Conservation (phyloP, 2,888 invertebrate species). For the Aphodius sticticus region DNA sequence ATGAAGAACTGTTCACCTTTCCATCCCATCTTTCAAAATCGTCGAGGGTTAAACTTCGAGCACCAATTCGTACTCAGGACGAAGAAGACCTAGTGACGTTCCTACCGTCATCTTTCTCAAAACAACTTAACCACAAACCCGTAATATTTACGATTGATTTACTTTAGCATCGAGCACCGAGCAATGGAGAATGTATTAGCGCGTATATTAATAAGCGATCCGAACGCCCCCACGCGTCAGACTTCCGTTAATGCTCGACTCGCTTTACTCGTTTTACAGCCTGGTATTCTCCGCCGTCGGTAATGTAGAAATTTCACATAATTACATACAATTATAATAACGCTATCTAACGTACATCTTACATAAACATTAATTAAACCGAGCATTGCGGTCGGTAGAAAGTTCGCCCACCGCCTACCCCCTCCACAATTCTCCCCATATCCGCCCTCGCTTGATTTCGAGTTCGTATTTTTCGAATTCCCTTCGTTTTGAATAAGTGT, state of each 20-base stretch:
- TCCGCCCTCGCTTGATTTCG: conserved; percentile 12
- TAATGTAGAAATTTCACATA: conserved; percentile 24
- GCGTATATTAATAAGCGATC: neutral
- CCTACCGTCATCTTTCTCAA: neutral
- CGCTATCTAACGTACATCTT: conserved; percentile 17
- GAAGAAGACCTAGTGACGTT: too few relatives aligned
- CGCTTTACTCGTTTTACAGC: neutral
- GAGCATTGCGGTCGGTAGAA: conserved; percentile 17
- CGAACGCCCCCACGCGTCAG: neutral
- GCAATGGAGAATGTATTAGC: neutral
- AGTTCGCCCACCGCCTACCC: conserved; percentile 17
- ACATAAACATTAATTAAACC: conserved; percentile 26
- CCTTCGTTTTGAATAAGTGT: conserved; percentile 23
- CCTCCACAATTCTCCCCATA: neutral
- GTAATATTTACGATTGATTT: neutral
- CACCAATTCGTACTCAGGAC: too few relatives aligned
- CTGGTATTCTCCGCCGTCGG: conserved; percentile 12
- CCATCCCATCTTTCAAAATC: too few relatives aligned
- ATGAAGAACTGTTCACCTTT: too few relatives aligned
- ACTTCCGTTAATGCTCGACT: neutral
- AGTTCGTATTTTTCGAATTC: conserved; percentile 20
- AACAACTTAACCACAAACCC: neutral
- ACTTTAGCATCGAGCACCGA: neutral
- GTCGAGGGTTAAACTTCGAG: too few relatives aligned
- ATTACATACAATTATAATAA: conserved; percentile 23